phyloP scores from a whole-genome alignment of 2,888 invertebrate species.

The Syrista parreyssii region DNA sequence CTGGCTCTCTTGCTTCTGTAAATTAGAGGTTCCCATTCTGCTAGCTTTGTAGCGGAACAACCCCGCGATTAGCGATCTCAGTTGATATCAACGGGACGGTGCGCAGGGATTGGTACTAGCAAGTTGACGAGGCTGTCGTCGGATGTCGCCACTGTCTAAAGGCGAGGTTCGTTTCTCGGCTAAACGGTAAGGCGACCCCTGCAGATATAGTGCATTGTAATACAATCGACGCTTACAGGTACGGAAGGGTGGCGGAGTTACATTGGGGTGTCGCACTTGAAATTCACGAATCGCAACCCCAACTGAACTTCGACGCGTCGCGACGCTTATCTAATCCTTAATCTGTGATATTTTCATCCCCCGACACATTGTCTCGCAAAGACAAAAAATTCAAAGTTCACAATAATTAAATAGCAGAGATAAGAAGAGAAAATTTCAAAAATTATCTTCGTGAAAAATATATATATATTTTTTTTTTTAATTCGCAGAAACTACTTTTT shows the following conservation, averaged over 20 bases:
- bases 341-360: background rate
- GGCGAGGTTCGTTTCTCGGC: background rate
- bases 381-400: no score
- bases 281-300: background rate
- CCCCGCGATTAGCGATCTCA: background rate
- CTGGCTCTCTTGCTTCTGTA: slow-evolving; percentile 41
- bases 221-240: background rate
- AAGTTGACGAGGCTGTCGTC: background rate
- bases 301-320: background rate
- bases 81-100: background rate
- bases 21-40: slow-evolving; percentile 47
- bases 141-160: background rate
- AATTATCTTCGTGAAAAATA: no score
- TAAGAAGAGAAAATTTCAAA: no score
- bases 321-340: background rate
- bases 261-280: background rate
- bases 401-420: no score
- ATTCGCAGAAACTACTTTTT: background rate
- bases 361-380: no score
- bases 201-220: no score
- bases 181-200: background rate
- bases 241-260: background rate
- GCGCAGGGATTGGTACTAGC: background rate
- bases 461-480: background rate
- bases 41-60: background rate